Evolutionary conservation across 2,888 invertebrate genomes (phyloP), one percentile per base, ranked within the genome.

Genomic region (Choristoneura rosaceana): DNA sequence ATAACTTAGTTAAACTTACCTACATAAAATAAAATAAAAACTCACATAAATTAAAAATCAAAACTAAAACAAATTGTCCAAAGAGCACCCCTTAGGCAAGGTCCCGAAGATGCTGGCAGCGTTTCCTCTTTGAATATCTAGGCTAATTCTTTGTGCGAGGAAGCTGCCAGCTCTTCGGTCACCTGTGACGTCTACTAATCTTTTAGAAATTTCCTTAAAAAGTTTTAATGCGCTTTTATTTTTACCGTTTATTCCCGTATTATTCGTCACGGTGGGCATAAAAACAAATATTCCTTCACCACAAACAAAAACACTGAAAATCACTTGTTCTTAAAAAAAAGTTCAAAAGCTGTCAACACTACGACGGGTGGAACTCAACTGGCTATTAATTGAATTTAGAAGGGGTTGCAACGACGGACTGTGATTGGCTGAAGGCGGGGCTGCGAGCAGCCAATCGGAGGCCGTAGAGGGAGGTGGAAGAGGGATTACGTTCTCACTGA

Each of bases 261-360:
- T 80, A 81, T 88, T 84, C 74, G 88, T 89, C 73, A 92, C 85
- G 74, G 92, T 93, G 81, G 93, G 93, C 93, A 93, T 93, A 89
- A 83, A 90, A 85, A 81, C 74, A 75, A 15, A 14, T 63, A 59
- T 12, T 45, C 3, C 10, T 15, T 58, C 38, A 12, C 45, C 47
- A 62, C 61, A 12, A 25, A 14, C 15, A 45, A 60, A 34, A 43
- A 62, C 50, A 12, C 34, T 14, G 17, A 55, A 45, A 17, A 34
- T 41, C 50, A 64, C 55, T 25, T n/a, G 17, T 52, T 15, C 9
- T 17, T 52, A 3, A n/a, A n/a, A n/a, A n/a, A n/a, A n/a, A n/a
- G n/a, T n/a, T 8, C 50, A 9, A 17, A 5, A 55, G 43, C 25
- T 25, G 50, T 64, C 12, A 34, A 41, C 55, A 17, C 33, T 34